phyloP scores from a whole-genome alignment of 2,888 invertebrate species.

The Dasysyrphus albostriatus region DNA sequence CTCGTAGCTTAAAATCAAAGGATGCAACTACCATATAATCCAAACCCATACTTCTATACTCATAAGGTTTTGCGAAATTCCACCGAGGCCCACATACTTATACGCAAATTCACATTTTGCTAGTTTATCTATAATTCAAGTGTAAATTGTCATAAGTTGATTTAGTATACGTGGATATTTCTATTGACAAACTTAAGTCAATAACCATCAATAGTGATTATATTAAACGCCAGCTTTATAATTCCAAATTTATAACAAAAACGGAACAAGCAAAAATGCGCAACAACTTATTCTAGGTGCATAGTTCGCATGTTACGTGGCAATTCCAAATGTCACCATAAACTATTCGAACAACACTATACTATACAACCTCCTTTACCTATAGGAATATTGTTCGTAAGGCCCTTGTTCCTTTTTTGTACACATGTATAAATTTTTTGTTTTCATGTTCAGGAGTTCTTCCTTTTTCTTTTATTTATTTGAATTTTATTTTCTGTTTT shows the following conservation, averaged over 20 bases:
- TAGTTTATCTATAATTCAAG: not conserved
- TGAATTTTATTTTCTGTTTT: conserved; percentile 1
- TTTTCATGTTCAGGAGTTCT: conserved; percentile 10
- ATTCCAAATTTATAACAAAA: conserved; percentile 24
- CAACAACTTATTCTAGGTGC: not conserved
- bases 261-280: conserved; percentile 13
- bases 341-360: conserved; percentile 34
- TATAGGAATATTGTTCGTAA: not conserved
- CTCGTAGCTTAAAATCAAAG: too few species aligned
- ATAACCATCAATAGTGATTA: conserved; percentile 27
- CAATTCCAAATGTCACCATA: conserved; percentile 50
- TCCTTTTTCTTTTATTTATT: conserved; percentile 12
- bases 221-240: conserved; percentile 25
- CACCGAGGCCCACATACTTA: not conserved
- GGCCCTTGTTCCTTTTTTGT: not conserved
- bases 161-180: conserved; percentile 9
- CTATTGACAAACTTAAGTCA: conserved; percentile 22
- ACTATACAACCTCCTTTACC: not conserved
- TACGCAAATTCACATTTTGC: not conserved
- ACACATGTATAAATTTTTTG: conserved; percentile 13
- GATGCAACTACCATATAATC: too few species aligned
- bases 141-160: not conserved
- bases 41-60: too few species aligned
- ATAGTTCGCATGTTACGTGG: conserved; percentile 59
- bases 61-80: not conserved